These are phyloP conservation scores for Cataglyphis rosenhaueri DNA, from an alignment of 2,888 invertebrate species.

Conservation along the genomic window DNA sequence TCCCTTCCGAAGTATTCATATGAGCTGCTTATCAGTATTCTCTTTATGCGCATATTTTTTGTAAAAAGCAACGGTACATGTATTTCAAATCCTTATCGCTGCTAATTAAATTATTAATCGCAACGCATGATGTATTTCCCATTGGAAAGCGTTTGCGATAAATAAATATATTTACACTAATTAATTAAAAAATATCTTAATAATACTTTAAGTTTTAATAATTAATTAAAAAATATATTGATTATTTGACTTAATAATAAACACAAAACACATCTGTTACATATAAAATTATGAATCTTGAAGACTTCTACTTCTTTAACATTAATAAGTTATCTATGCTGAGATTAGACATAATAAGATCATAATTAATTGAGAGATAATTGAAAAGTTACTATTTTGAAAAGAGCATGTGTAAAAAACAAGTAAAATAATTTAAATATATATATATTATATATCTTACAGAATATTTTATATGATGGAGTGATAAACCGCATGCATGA, in stretches of 20 bases:
- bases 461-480: background rate
- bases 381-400: background rate
- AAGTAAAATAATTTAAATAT: background rate
- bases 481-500: background rate
- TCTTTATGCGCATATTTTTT: background rate
- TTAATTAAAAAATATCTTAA: background rate
- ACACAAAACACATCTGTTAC: background rate
- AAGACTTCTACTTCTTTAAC: background rate
- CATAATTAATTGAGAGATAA: background rate
- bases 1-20: slow-evolving; percentile 25
- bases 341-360: background rate
- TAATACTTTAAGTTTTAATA: background rate
- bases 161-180: background rate
- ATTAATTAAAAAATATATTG: background rate
- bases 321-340: background rate
- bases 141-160: background rate
- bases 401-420: background rate
- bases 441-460: background rate
- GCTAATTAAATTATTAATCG: background rate
- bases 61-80: background rate
- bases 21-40: background rate
- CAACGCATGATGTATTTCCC: background rate
- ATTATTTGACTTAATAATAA: background rate
- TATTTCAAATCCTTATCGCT: background rate
- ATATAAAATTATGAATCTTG: background rate